Conservation (phyloP, 2,113 vertebrate genomes). For the Lepisosteus oculatus region DNA sequence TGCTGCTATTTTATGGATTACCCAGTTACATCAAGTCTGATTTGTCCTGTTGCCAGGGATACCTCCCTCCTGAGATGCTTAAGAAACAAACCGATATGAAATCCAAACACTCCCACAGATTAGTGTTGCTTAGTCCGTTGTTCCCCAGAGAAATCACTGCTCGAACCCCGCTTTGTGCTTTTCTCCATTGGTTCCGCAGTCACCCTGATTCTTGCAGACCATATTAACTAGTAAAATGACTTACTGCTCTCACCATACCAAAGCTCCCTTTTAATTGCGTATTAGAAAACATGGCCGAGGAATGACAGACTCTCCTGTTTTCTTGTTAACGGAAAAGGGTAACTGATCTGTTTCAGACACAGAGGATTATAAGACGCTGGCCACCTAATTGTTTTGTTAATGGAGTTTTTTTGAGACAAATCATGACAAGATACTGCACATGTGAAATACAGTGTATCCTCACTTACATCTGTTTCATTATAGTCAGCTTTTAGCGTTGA, state of each 20-base stretch:
- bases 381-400: too few relatives aligned
- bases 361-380: too few relatives aligned
- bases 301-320: too few relatives aligned
- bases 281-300: too few relatives aligned
- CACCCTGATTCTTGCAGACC: conserved; percentile 44
- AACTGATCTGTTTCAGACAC: too few relatives aligned
- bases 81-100: conserved; percentile 33
- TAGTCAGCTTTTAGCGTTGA: too few relatives aligned
- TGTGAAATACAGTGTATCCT: too few relatives aligned
- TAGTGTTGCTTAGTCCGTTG: conserved; percentile 40
- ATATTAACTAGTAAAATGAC: conserved; percentile 48
- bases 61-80: conserved; percentile 52
- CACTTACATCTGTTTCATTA: too few relatives aligned
- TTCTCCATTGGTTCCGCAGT: conserved; percentile 50
- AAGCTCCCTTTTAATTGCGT: neutral
- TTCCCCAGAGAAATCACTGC: conserved; percentile 20
- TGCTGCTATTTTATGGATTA: conserved; percentile 48
- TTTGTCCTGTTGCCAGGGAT: conserved; percentile 63
- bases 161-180: conserved; percentile 32
- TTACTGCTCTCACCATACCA: conserved; percentile 14
- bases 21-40: conserved; percentile 47
- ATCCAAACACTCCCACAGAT: conserved; percentile 22
- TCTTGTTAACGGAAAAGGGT: too few relatives aligned
- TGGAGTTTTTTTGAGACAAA: too few relatives aligned
- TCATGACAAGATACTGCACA: too few relatives aligned